These are phyloP conservation scores for Cyrtorhinus lividipennis DNA, from an alignment of 1,140 invertebrate species.

Conservation along the genomic window DNA sequence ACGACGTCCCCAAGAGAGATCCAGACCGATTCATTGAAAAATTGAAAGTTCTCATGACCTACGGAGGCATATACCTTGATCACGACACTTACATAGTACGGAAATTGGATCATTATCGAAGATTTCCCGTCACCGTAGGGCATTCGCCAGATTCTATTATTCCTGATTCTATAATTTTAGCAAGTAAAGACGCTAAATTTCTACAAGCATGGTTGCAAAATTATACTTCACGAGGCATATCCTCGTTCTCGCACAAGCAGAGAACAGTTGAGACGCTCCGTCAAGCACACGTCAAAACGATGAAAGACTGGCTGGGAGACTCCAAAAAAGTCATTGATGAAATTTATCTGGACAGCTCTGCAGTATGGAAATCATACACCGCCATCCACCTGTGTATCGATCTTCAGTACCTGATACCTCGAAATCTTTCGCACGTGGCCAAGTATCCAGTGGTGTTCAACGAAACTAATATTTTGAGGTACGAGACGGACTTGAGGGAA, in stretches of 20 bases:
- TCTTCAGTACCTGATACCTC: slow-evolving; percentile 15
- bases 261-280: no score
- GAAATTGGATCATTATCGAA: slow-evolving; percentile 21
- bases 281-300: slow-evolving; percentile 14
- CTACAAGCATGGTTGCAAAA: slow-evolving; percentile 26
- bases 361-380: slow-evolving; percentile 16
- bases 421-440: background rate
- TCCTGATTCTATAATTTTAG: slow-evolving; percentile 25
- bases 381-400: slow-evolving; percentile 16
- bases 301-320: background rate
- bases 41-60: slow-evolving; percentile 20
- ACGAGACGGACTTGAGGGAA: background rate
- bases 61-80: slow-evolving; percentile 25
- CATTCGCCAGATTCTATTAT: slow-evolving; percentile 24
- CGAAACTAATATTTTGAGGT: slow-evolving; percentile 6
- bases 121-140: slow-evolving; percentile 31
- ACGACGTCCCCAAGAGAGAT: slow-evolving; percentile 17
- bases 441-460: background rate
- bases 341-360: slow-evolving; percentile 12
- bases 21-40: slow-evolving; percentile 23
- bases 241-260: no score
- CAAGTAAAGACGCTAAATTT: slow-evolving; percentile 24
- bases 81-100: slow-evolving; percentile 23
- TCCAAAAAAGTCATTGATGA: background rate
- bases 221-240: slow-evolving; percentile 25